A percentile compares a stretch with the other conserved stretches of the same genome.
Conservation (phyloP, 2,113 vertebrate species). For the Smithornis capensis region DNA sequence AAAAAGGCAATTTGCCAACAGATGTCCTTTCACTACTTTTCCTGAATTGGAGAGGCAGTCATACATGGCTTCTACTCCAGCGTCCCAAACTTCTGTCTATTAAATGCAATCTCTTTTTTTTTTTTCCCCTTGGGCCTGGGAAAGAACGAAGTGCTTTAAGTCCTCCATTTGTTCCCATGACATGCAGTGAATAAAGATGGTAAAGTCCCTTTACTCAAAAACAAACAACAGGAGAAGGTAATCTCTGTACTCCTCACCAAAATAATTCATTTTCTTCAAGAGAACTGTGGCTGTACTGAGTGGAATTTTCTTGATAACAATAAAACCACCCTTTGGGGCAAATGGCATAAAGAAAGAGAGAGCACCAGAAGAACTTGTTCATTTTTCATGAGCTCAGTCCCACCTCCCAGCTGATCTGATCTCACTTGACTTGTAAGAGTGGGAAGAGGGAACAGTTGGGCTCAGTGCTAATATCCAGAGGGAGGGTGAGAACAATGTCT, state of each 20-base stretch:
- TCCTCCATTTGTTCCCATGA: not conserved
- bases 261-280: not conserved
- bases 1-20: conserved; percentile 24
- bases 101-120: not conserved
- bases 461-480: not conserved
- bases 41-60: not conserved
- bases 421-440: not conserved
- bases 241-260: not conserved
- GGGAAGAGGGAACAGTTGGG: not conserved
- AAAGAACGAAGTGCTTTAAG: not conserved
- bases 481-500: not conserved
- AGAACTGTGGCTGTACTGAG: not conserved
- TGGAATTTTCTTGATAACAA: not conserved
- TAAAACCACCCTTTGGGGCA: not conserved
- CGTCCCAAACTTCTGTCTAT: not conserved
- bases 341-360: not conserved
- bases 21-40: conserved; percentile 16
- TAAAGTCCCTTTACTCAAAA: not conserved
- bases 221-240: not conserved
- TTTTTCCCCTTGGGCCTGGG: not conserved
- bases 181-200: not conserved
- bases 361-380: not conserved
- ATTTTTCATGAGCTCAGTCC: not conserved
- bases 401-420: not conserved
- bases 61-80: not conserved